Evolutionary conservation across 2,888 invertebrate species (phyloP), one percentile per base, ranked within the genome.

Genomic region (Andrena trimmerana): DNA sequence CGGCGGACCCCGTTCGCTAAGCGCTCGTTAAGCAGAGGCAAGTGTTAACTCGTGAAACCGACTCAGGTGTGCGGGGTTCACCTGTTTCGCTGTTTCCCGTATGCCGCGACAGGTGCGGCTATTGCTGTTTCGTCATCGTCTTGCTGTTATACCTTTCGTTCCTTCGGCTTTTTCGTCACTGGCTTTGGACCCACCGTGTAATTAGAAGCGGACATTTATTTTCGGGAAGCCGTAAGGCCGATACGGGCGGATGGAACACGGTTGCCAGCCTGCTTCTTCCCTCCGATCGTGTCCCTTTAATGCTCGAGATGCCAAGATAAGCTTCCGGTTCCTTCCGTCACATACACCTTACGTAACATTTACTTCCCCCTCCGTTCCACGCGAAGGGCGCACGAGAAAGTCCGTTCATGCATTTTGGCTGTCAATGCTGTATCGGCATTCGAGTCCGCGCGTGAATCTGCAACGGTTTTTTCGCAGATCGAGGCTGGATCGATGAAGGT

Each of bases 71-170:
- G 78, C 78, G 74, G 57, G 84, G 90, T 93, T 91, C 93, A 93
- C 93, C 93, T 93, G 93, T 93, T 93, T 91, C 85, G 78, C 86
- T 92, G 88, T 93, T 91, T 92, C 93, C 93, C 93, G 92, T 93
- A 93, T 93, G 94, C 86, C 79, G 86, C 82, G 90, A 90, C 93
- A 93, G 93, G 93, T 93, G 93, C 83, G 72, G 69, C 13, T 82
- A 70, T 78, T 81, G 63, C 33, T 6, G 80, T 75, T 73, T 81
- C 84, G 62, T 84, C 78, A 83, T 27, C 81, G 75, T 78, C 85
- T 87, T 87, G 78, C 88, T 87, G 84, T 86, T 83, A 73, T 83
- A 81, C 84, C 75, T 71, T 78, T 57, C 71, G 10, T 60, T 42
- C 74, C 74, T 29, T 24, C 70, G 67, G 63, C 65, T 60, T 69